Conservation (phyloP, 2,888 invertebrate genomes). For the Drosophila birchii region DNA sequence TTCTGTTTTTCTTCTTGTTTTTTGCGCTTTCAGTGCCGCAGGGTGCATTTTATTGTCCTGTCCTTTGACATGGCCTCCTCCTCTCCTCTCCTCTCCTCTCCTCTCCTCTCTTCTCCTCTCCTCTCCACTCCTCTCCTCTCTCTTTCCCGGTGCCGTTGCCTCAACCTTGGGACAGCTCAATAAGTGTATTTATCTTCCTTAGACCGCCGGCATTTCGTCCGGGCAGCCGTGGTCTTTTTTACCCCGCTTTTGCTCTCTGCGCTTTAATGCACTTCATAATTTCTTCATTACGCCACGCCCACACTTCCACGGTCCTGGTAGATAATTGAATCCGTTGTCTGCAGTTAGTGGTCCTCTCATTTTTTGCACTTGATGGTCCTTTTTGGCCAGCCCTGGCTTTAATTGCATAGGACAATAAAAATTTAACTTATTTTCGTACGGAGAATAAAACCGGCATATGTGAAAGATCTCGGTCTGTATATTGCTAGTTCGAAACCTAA, state of each 20-base stretch:
- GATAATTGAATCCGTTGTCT: constrained; percentile 58
- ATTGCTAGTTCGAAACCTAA: no score
- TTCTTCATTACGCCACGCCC: constrained; percentile 65
- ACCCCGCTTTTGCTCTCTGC: constrained; percentile 34
- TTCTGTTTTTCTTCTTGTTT: constrained; percentile 8
- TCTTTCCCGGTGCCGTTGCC: background rate
- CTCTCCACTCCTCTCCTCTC: no score
- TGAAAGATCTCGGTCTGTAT: no score
- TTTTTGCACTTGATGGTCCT: constrained; percentile 63
- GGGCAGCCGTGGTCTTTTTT: constrained; percentile 25
- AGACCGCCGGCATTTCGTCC: constrained; percentile 6
- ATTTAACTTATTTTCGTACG: no score
- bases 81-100: no score
- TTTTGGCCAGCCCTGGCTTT: constrained; percentile 48
- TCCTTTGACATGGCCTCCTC: constrained; percentile 38
- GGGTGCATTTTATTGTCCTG: constrained; percentile 72
- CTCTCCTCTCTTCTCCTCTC: no score
- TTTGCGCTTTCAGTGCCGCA: constrained; percentile 46
- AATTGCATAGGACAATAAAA: no score
- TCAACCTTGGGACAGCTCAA: constrained; percentile 43
- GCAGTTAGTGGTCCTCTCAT: constrained; percentile 69
- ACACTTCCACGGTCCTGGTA: constrained; percentile 2
- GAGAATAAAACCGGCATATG: no score
- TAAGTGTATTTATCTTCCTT: constrained; percentile 37
- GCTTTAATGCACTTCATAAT: constrained; percentile 74